Evolutionary conservation across 2,888 invertebrate genomes (phyloP).

Genomic region (Dyspetes luteomarginatus): DNA sequence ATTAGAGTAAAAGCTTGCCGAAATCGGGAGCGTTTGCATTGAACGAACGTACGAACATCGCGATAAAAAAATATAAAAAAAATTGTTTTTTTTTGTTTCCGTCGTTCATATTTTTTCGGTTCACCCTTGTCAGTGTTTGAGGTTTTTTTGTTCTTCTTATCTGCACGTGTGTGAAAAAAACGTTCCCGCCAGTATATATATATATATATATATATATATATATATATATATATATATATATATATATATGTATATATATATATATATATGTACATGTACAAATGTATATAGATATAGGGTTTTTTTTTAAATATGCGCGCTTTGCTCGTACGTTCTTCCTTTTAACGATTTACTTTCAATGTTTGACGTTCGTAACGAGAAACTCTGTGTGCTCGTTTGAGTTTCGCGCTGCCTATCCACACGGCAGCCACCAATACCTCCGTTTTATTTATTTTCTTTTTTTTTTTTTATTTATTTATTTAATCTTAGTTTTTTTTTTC

Average conservation of each 20-base stretch:
- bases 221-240: neutral
- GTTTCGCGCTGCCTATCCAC: slow-evolving; percentile 55
- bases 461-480: slow-evolving; percentile 5
- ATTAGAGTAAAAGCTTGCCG: slow-evolving; percentile 65
- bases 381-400: slow-evolving; percentile 61
- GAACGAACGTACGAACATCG: slow-evolving; percentile 75
- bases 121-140: neutral
- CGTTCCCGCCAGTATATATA: slow-evolving; percentile 9
- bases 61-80: too few relatives aligned
- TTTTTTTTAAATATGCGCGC: slow-evolving; percentile 34
- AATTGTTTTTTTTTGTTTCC: slow-evolving; percentile 19
- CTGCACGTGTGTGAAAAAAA: too few relatives aligned
- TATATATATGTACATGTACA: neutral
- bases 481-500: slow-evolving; percentile 7
- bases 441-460: slow-evolving; percentile 8
- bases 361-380: slow-evolving; percentile 68
- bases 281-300: neutral
- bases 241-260: neutral
- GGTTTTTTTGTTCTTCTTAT: neutral
- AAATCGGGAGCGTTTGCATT: slow-evolving; percentile 75
- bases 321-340: slow-evolving; percentile 66
- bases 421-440: slow-evolving; percentile 47
- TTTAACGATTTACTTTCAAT: slow-evolving; percentile 69
- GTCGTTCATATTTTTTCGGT: neutral
- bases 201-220: neutral